phyloP scores from a whole-genome alignment of 2,888 invertebrate genomes.

The Acrocera orbiculus region DNA sequence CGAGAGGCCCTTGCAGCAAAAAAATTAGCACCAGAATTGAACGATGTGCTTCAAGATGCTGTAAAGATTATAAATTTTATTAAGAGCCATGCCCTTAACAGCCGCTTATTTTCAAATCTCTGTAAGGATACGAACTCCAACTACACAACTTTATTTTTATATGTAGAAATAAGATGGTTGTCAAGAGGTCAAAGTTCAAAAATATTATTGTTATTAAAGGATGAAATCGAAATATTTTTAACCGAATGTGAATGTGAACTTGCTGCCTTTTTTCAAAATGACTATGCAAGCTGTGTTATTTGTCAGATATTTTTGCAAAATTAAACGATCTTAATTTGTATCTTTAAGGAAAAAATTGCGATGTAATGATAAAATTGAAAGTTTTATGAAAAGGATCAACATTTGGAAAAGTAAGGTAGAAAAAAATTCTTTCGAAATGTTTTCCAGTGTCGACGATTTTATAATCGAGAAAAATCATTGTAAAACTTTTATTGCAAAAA shows the following conservation, averaged over 20 bases:
- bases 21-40: constrained; percentile 15
- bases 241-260: constrained; percentile 12
- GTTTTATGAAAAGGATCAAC: constrained; percentile 1
- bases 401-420: constrained; percentile 3
- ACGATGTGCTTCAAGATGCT: constrained; percentile 14
- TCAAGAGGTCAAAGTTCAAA: constrained; percentile 13
- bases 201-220: constrained; percentile 13
- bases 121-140: constrained; percentile 14
- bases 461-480: constrained; percentile 2
- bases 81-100: constrained; percentile 15
- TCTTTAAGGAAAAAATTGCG: constrained; percentile 2
- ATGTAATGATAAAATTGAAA: constrained; percentile 3
- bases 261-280: constrained; percentile 5
- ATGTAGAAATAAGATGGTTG: constrained; percentile 15
- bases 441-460: constrained; percentile 1
- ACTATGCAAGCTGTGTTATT: constrained; percentile 4
- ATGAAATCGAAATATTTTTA: constrained; percentile 15
- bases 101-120: constrained; percentile 14
- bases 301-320: constrained; percentile 4
- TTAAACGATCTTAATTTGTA: constrained; percentile 1
- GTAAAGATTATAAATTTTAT: constrained; percentile 17
- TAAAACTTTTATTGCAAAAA: constrained; percentile 2
- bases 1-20: constrained; percentile 16
- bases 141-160: constrained; percentile 14
- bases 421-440: constrained; percentile 1